Percentiles rank a stretch among this genome's conserved stretches.
Evolutionary conservation across 2,888 invertebrate genomes (phyloP).

Genomic region (Drosophila pseudotakahashii): DNA sequence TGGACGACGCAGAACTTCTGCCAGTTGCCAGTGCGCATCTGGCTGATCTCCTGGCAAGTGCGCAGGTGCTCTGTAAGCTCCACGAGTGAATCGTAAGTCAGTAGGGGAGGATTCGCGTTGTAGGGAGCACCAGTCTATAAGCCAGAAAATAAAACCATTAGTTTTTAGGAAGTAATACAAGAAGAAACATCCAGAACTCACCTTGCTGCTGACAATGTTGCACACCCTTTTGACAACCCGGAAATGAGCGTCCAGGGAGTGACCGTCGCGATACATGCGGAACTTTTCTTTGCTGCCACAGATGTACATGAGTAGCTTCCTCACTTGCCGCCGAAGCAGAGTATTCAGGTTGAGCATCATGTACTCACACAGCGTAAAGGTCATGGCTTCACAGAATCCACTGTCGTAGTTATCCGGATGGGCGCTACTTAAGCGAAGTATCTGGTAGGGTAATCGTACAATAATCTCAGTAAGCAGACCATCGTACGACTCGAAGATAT

Average conservation of each 20-base stretch:
- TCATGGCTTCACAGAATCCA: conserved; percentile 88
- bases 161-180: neutral
- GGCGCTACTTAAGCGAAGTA: conserved; percentile 85
- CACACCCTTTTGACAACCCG: conserved; percentile 87
- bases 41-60: conserved; percentile 96
- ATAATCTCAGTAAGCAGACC: conserved; percentile 98
- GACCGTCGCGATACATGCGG: conserved; percentile 95
- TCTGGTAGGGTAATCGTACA: conserved; percentile 96
- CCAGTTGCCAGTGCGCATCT: conserved; percentile 97
- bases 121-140: conserved; percentile 66
- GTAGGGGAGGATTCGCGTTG: conserved; percentile 83
- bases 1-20: conserved; percentile 93
- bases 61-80: conserved; percentile 97
- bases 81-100: conserved; percentile 96
- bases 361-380: conserved; percentile 93
- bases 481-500: conserved; percentile 97
- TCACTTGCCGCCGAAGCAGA: conserved; percentile 91
- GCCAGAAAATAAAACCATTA: neutral
- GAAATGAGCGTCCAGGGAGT: conserved; percentile 95
- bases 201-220: conserved; percentile 82
- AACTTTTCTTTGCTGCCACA: conserved; percentile 98
- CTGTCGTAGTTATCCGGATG: conserved; percentile 85
- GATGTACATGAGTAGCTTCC: conserved; percentile 95
- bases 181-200: conserved; percentile 36
- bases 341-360: conserved; percentile 95